phyloP scores from a whole-genome alignment of 2,113 vertebrate genomes.

The Eurypyga helias region DNA sequence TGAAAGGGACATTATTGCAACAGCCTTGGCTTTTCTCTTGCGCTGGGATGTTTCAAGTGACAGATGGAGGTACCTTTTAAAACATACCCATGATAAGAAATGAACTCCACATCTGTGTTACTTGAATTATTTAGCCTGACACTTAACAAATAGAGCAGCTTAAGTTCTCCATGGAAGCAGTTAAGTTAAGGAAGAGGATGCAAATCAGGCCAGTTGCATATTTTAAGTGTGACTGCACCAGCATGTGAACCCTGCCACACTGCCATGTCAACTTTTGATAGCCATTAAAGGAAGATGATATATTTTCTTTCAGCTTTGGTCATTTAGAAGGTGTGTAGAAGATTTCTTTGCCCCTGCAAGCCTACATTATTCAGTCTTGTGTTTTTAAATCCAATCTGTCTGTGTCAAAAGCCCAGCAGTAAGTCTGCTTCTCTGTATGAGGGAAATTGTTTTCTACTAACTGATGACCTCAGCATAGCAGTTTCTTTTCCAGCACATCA shows the following conservation, averaged over 20 bases:
- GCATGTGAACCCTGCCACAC: not conserved
- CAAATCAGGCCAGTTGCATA: conserved; percentile 47
- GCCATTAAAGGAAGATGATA: conserved; percentile 1
- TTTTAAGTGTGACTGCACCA: conserved; percentile 21
- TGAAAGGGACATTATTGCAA: not conserved
- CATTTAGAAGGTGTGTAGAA: conserved; percentile 59
- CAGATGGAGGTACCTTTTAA: not conserved
- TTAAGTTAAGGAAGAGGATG: conserved; percentile 30
- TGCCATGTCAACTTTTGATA: conserved; percentile 25
- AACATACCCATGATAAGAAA: conserved; percentile 18
- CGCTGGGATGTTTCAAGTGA: conserved; percentile 29
- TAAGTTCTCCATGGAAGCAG: conserved; percentile 13
- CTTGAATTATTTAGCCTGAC: conserved; percentile 49
- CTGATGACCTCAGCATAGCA: conserved; percentile 82
- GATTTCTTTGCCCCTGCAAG: conserved; percentile 49
- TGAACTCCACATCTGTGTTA: conserved; percentile 9
- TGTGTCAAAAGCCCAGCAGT: conserved; percentile 79
- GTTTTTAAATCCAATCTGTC: conserved; percentile 71
- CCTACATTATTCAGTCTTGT: conserved; percentile 64
- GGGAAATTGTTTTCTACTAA: conserved; percentile 84
- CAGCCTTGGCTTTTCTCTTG: not conserved
- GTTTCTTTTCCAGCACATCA: conserved; percentile 81
- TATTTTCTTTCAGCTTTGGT: conserved; percentile 61
- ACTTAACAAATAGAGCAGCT: conserved; percentile 24
- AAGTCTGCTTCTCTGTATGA: conserved; percentile 77